These are phyloP conservation scores for Antheraea mylitta DNA, from an alignment of 1,140 invertebrate genomes.

Conservation along the genomic window DNA sequence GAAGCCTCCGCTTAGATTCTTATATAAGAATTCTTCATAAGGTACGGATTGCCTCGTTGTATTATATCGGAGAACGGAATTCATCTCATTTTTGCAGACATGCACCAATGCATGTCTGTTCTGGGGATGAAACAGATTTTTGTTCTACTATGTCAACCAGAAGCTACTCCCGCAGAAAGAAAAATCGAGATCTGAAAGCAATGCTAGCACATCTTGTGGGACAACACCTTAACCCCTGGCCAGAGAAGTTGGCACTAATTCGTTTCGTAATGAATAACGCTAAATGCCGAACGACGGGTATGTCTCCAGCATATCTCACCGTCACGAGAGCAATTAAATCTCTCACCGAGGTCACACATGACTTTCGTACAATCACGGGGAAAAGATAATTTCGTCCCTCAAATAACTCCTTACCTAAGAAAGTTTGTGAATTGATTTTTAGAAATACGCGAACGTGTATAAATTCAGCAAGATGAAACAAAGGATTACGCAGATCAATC, in stretches of 20 bases:
- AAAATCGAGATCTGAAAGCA: no score
- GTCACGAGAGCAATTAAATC: conserved; percentile 42
- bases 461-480: conserved; percentile 10
- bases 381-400: conserved; percentile 38
- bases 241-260: conserved; percentile 22
- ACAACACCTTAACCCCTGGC: conserved; percentile 26
- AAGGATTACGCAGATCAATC: conserved; percentile 14
- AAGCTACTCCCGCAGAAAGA: no score
- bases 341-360: conserved; percentile 34
- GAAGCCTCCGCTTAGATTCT: no score
- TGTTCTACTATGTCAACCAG: no score
- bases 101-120: no score
- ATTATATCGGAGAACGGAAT: no score
- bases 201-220: conserved; percentile 24
- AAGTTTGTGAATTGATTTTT: conserved; percentile 9
- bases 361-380: conserved; percentile 34
- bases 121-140: no score
- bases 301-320: conserved; percentile 56
- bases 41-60: no score
- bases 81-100: no score
- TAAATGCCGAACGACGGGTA: conserved; percentile 34
- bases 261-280: conserved; percentile 38
- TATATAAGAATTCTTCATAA: no score
- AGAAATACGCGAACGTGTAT: conserved; percentile 12
- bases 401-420: conserved; percentile 18